Evolutionary conservation across 2,797 vertebrate genomes (phyloP).

Genomic region (Parotocinclus haroldoi): DNA sequence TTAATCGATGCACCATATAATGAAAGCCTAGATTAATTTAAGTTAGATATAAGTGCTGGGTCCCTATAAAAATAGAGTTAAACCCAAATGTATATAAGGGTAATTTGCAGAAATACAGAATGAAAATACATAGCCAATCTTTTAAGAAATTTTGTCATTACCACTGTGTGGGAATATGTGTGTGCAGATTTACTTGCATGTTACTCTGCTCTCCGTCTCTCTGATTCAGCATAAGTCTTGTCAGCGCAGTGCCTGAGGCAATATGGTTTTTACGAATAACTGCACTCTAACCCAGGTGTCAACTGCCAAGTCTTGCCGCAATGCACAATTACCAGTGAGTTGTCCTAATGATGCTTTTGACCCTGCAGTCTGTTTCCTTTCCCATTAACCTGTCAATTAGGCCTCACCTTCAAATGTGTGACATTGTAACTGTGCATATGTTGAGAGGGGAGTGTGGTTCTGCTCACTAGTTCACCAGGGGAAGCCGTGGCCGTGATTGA

Average conservation of each 20-base stretch:
- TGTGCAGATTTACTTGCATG: slow-evolving; percentile 20
- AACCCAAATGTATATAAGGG: too few species aligned
- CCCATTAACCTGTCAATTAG: slow-evolving; percentile 61
- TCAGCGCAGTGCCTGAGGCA: slow-evolving; percentile 44
- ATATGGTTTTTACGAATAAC: slow-evolving; percentile 45
- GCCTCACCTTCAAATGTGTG: slow-evolving; percentile 40
- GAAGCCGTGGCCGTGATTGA: slow-evolving; percentile 46
- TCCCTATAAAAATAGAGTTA: too few species aligned
- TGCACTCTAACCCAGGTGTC: slow-evolving; percentile 50
- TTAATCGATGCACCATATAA: too few species aligned
- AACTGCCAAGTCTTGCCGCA: slow-evolving; percentile 42
- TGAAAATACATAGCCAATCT: background rate
- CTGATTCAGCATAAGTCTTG: slow-evolving; percentile 47
- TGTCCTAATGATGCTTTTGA: slow-evolving; percentile 51
- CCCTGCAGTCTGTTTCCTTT: slow-evolving; percentile 41
- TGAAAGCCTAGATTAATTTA: too few species aligned
- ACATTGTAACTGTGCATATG: slow-evolving; percentile 9
- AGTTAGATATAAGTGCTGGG: too few species aligned
- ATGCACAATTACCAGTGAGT: slow-evolving; percentile 45
- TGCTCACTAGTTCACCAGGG: slow-evolving; percentile 22
- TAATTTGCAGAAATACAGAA: too few species aligned
- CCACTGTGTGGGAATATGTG: slow-evolving; percentile 7
- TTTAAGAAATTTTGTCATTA: slow-evolving; percentile 25
- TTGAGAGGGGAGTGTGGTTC: slow-evolving; percentile 11
- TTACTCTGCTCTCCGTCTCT: slow-evolving; percentile 30